Base-by-base conservation (phyloP, 2,888 invertebrate species). In the Acanthosoma haemorrhoidale region DNA sequence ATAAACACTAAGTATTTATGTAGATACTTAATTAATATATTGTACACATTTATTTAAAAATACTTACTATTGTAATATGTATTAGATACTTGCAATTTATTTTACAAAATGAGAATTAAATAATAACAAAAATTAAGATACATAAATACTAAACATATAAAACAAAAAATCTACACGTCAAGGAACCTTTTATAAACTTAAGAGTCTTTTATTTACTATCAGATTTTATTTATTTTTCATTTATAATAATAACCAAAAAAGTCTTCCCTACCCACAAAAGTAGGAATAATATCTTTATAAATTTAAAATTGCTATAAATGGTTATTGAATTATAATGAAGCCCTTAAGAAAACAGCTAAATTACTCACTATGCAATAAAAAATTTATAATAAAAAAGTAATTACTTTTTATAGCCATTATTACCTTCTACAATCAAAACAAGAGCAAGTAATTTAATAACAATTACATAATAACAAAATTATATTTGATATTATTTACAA, bases 141-240 rank as follows among this genome's bases (percentile, higher is more conserved):
- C 29, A 51, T 51, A 51, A 51, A 51, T 51, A 51, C 25, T 51
- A 51, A 51, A 51, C 25, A 25, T 51, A 25, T 25, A 51, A 51
- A 51, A 51, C 51, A 51, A 25, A 51, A 25, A 25, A 51, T 51
- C 25, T 51, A 51, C 51, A 51, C 13, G 21, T 25, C 25, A 25
- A 51, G 51, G 51, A 51, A 51, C 51, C 29, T 51, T n/a, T 25
- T 51, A 25, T 51, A 51, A 51, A n/a, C 51, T 51, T 25, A 51
- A 51, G 51, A 51, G 51, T 51, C 51, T 51, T 51, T 51, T 51
- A 51, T 51, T 51, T 51, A 25, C n/a, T 25, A 51, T 51, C 51
- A 51, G 25, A 5, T 51, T n/a, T n/a, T n/a, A n/a, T n/a, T n/a
- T 25, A 6, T 25, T 21, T 51, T 51, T 25, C 29, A 5, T 51